Evolutionary conservation across 1,140 invertebrate genomes (phyloP), one percentile per base, ranked within the genome.

Genomic region (Bilobella aurantiaca): DNA sequence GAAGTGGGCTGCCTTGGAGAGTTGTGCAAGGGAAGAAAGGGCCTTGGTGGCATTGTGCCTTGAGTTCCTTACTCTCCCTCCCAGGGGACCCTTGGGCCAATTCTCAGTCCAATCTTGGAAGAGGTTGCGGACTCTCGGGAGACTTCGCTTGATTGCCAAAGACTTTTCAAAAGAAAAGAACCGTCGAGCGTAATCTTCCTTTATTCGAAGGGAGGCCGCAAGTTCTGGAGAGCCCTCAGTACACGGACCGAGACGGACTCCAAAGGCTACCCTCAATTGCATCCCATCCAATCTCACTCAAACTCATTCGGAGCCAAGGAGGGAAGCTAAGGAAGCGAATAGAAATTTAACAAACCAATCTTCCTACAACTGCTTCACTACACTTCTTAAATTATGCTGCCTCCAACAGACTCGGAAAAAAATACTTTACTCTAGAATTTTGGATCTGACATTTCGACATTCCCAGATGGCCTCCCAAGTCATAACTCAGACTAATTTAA

Each of bases 41-140:
- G 8, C 37, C 21, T 2, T 21, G 3, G 27, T 63, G 12, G 14
- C 56, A n/a, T 65, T 68, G 18, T 47, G 59, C 30, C 61, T 59
- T 53, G 34, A n/a, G 12, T 62, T 49, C 37, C 59, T 53, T 64
- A 28, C 21, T 62, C 57, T 58, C 29, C 63, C n/a, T 66, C 67
- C 56, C 62, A 2, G 64, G 66, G 66, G 66, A 68, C 23, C 28
- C 42, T 49, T 31, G 21, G 53, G 67, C 63, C 67, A 68, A 68
- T 68, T 68, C 67, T 68, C 67, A 68, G 63, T 68, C 67, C 67
- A 68, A 68, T 68, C 67, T 68, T 68, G 67, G 62, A 65, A 68
- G 67, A 68, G 63, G 67, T 65, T 65, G 63, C 59, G 47, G 63
- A 56, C 47, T 68, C 63, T 65, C 67, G n/a, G 46, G 63, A 68